phyloP scores from a whole-genome alignment of 2,113 vertebrate genomes.

The Apaloderma vittatum region DNA sequence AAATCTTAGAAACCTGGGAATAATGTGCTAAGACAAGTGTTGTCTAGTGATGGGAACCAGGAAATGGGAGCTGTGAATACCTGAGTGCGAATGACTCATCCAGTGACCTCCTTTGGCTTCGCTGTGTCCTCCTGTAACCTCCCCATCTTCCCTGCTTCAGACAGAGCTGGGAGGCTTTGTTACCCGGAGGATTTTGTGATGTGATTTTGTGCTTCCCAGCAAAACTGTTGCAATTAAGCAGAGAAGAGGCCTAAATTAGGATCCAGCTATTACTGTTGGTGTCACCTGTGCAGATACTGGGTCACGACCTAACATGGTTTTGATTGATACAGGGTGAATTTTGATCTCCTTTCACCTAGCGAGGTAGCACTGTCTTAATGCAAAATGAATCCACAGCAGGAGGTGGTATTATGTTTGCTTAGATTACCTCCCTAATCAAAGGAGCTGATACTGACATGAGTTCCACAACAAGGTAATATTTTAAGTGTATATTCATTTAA shows the following conservation, averaged over 20 bases:
- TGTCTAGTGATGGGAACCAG: constrained; percentile 64
- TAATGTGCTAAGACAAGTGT: constrained; percentile 58
- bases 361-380: neutral
- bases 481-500: neutral
- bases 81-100: constrained; percentile 50
- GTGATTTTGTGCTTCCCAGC: neutral
- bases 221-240: constrained; percentile 21
- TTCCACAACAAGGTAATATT: neutral
- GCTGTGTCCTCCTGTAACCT: constrained; percentile 49
- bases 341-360: neutral
- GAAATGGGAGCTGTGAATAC: constrained; percentile 63
- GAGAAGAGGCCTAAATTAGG: constrained; percentile 4
- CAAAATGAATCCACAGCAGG: neutral
- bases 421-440: neutral
- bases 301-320: neutral
- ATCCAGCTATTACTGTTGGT: neutral
- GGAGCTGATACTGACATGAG: neutral
- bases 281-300: neutral
- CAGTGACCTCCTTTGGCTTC: constrained; percentile 52
- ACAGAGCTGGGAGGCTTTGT: neutral
- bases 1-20: constrained; percentile 59
- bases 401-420: neutral
- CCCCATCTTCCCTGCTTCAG: neutral
- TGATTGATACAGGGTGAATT: neutral
- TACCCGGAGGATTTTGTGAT: constrained; percentile 36